Base-by-base conservation (phyloP, 2,888 invertebrate genomes). In the Cloeon dipterum region DNA sequence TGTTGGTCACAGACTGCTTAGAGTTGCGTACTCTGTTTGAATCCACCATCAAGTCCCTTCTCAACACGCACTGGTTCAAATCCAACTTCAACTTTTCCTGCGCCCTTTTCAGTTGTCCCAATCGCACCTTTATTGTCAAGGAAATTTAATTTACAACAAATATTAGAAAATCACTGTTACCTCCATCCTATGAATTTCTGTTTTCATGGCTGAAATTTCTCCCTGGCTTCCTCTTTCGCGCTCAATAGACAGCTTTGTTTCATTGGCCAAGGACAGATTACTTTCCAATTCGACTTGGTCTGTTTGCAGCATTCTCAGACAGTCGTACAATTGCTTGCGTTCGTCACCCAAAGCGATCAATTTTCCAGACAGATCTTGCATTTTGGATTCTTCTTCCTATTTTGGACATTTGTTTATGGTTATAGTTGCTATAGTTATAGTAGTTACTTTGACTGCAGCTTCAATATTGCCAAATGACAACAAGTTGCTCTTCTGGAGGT, bases 131-230 rank as follows among this genome's bases (percentile, higher is more conserved):
- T 8, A 32, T 10, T 18, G 13, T 7, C 10, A 10, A 20, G 17
- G 3, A 18, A 16, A n/a, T n/a, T 4, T n/a, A 19, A 32, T 20
- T 2, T 5, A 13, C 11, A 26, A 10, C 11, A 32, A 11, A 32
- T 26, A 29, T 4, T n/a, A n/a, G 18, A 16, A 16, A 17, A 8
- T 10, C 8, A 17, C 26, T 19, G 42, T 58, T 52, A 81, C 77
- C 56, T 76, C 70, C 83, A 83, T 83, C 45, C 75, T 65, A 47
- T 82, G 82, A 48, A 85, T 82, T 61, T 85, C 83, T 26, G 61
- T 63, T 50, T 66, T 74, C 81, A 83, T 82, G 21, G 63, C 63
- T 1, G 70, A 71, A 16, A 81, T 65, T 52, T 82, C 82, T 3
- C 82, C 76, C 4, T 62, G 67, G 3, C 63, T 56, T 1, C 68